Evolutionary conservation across 2,888 invertebrate species (phyloP).

Genomic region (Eupelmus urozonus): DNA sequence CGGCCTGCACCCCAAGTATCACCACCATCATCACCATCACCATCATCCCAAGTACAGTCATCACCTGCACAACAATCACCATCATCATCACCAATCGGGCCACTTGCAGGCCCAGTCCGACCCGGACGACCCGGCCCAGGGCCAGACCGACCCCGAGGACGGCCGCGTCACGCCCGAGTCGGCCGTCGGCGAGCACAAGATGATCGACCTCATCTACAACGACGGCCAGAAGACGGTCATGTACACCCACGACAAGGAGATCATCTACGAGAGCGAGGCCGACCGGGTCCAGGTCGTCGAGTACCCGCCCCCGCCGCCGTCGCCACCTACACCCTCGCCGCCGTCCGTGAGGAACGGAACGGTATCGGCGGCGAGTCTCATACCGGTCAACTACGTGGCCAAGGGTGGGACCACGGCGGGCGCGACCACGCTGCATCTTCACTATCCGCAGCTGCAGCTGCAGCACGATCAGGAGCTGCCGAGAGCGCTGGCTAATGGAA

Average conservation of each 20-base stretch:
- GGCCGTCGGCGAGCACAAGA: conserved; percentile 81
- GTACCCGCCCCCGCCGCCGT: conserved; percentile 75
- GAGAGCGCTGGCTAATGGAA: conserved; percentile 68
- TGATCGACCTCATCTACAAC: conserved; percentile 90
- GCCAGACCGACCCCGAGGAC: conserved; percentile 74
- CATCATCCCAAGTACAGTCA: conserved; percentile 75
- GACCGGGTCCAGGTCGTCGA: conserved; percentile 78
- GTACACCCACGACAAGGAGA: conserved; percentile 89
- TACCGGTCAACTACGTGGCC: conserved; percentile 79
- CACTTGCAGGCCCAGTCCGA: conserved; percentile 76
- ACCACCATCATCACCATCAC: conserved; percentile 80
- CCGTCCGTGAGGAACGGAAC: conserved; percentile 78
- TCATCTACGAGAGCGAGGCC: conserved; percentile 88
- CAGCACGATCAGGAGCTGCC: conserved; percentile 79
- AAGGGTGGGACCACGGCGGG: conserved; percentile 78
- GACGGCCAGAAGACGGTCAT: conserved; percentile 91
- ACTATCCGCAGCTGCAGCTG: conserved; percentile 79
- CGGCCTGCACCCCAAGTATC: conserved; percentile 81
- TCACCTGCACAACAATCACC: conserved; percentile 70
- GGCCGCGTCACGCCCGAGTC: conserved; percentile 74
- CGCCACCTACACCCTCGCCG: conserved; percentile 77
- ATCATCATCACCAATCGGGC: conserved; percentile 30
- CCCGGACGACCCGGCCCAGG: conserved; percentile 79
- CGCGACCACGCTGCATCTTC: conserved; percentile 79
- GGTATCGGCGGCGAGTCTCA: conserved; percentile 78